Evolutionary conservation across 2,113 vertebrate species (phyloP), one percentile per base, ranked within the genome.

Genomic region (Hippocampus comes): DNA sequence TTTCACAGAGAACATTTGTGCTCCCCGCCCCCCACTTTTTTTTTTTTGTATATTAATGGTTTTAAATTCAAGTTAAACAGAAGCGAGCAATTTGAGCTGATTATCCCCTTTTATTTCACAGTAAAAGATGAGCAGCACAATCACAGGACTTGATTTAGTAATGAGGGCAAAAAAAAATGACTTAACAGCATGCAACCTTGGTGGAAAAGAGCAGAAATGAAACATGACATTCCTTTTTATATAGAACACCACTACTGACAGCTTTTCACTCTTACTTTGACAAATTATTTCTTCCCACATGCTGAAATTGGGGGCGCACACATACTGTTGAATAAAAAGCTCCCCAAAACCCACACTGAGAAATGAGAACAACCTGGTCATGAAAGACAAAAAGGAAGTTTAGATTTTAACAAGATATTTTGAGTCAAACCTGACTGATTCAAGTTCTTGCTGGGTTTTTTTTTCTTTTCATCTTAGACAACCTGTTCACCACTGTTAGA

Each of bases 121-220:
- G 18, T 20, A 51, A 63, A 69, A 38, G 74, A 80, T 63, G 43
- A 74, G 68, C 34, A 48, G 70, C 80, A 82, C 30, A 60, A 78
- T 72, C 55, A 60, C 67, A 60, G 70, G 30, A n/a, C 70, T 76
- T 67, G 53, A 74, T 74, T 67, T 51, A 61, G 43, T 51, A 25
- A 41, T 74, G 49, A 67, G 48, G 34, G 79, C 75, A 66, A 72
- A 67, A 30, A 30, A 30, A 73, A 69, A 78, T 61, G 14, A 30
- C 84, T 86, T 86, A 81, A 78, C 83, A 78, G 74, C 55, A 60
- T 59, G 55, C 63, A 81, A 71, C 53, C 68, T 51, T 64, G 2
- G 55, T 61, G 76, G 74, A 43, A 76, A 21, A 12, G 71, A 17
- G 59, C 61, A 66, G 74, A 72, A 67, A 72, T 25, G 15, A 20